Evolutionary conservation across 1,140 invertebrate species (phyloP), one percentile per base, ranked within the genome.

Genomic region (Mactra quadrangularis): DNA sequence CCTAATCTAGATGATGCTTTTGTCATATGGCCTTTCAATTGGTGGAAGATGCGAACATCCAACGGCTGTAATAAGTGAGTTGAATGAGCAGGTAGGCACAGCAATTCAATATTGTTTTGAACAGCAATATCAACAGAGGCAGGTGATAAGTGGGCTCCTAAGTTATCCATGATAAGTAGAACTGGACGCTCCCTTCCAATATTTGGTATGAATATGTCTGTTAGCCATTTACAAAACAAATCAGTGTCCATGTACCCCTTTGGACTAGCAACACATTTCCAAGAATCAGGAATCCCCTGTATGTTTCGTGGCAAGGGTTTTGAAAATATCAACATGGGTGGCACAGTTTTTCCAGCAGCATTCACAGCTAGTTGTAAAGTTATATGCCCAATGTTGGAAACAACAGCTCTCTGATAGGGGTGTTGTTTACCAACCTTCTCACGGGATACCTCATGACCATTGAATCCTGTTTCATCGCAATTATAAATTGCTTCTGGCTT

Each of bases 101-200:
- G 35, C 35, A 87, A 4, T 7, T 50, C 53, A 7, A 87, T 47
- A 1, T 64, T 45, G 72, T 87, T 85, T 47, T 83, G 68, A 64
- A 55, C 78, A 1, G 83, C 86, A 2, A 33, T 89, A 66, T 90
- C 85, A n/a, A 89, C 78, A 76, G 74, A 70, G 50, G 87, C 83
- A 72, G 90, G 64, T 35, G 31, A 59, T 0, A 90, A 50, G 83
- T 94, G 92, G 52, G 82, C 87, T 22, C 86, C 84, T 82, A 93
- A 92, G 85, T 93, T 85, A 31, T 85, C 81, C 50, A 85, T 52
- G 11, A 85, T 19, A 33, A 85, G 45, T 17, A 82, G 50, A 4
- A 60, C 78, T 2, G 83, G 78, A 1, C 70, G 59, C 15, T 62
- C 83, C 33, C 50, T 72, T 22, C 35, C 70, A 72, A 59, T 59